phyloP scores from a whole-genome alignment of 2,113 vertebrate genomes.

The Eclectus roratus region DNA sequence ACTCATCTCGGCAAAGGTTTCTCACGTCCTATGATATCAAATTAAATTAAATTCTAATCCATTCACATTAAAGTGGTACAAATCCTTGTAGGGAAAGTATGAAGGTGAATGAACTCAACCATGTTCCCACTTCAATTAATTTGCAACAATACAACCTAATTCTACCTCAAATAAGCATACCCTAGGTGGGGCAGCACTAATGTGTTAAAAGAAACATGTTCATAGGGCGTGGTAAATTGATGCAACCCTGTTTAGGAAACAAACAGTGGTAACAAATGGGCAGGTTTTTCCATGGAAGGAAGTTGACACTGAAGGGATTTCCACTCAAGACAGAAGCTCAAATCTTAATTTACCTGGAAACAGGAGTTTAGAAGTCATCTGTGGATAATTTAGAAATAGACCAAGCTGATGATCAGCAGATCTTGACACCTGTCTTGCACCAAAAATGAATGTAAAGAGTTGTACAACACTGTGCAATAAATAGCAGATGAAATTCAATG shows the following conservation, averaged over 20 bases:
- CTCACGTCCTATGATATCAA: background rate
- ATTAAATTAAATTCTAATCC: background rate
- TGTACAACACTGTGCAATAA: constrained; percentile 14
- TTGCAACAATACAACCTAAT: background rate
- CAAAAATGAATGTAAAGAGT: background rate
- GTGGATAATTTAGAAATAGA: background rate
- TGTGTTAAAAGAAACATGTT: background rate
- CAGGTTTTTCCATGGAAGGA: background rate
- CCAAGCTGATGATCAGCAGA: background rate
- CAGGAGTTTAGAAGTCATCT: background rate
- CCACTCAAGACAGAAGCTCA: background rate
- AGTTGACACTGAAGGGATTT: background rate
- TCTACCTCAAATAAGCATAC: background rate
- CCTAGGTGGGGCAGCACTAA: background rate
- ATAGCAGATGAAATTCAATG: constrained; percentile 52
- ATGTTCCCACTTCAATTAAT: background rate
- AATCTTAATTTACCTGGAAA: background rate
- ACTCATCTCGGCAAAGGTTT: background rate
- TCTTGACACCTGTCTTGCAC: background rate
- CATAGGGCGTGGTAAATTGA: background rate
- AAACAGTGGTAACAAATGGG: background rate
- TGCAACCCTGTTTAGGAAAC: background rate
- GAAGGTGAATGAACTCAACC: background rate
- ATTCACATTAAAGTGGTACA: background rate
- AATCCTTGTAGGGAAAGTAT: background rate